Evolutionary conservation across 2,888 invertebrate species (phyloP), one percentile per base, ranked within the genome.

Genomic region (Dione juno): DNA sequence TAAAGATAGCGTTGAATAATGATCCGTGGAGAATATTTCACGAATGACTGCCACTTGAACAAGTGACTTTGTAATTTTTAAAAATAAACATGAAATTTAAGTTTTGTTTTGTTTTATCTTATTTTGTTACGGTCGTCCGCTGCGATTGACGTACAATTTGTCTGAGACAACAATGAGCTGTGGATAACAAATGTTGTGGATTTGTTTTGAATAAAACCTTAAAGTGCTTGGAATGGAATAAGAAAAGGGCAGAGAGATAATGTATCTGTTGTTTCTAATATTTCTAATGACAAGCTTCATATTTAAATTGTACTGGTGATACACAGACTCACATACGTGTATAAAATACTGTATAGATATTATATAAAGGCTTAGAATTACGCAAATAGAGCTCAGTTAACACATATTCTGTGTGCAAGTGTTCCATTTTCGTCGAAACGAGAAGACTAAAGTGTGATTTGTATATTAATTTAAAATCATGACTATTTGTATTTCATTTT

Each of bases 1-100:
- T 89, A 88, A 88, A 91, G 90, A 91, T 90, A 90, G 88, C 84
- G 84, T 78, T 88, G 87, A 90, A 87, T 90, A 90, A 90, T 90
- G 85, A 88, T 83, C 88, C 88, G 89, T 88, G 85, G 85, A 89
- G 85, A 87, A 86, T 82, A 81, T 85, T 88, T 88, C 85, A 90
- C 88, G 90, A 89, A 88, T 88, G 90, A 87, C 81, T 88, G 83
- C 87, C 84, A 83, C 85, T 86, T 83, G 84, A 83, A 85, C 85
- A 84, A 85, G 86, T 87, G 89, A 88, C 87, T 84, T 58, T 69
- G 69, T 71, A 71, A 69, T 71, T 48, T 65, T 70, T 64, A 65
- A 67, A 71, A 69, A 74, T 69, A 67, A 74, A 71, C 52, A 70
- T 16, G 40, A 37, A 54, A n/a, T 28, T 50, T 50, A 13, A 11